Base-by-base conservation (phyloP, 2,888 invertebrate species). In the Lasioglossum villosulum region DNA sequence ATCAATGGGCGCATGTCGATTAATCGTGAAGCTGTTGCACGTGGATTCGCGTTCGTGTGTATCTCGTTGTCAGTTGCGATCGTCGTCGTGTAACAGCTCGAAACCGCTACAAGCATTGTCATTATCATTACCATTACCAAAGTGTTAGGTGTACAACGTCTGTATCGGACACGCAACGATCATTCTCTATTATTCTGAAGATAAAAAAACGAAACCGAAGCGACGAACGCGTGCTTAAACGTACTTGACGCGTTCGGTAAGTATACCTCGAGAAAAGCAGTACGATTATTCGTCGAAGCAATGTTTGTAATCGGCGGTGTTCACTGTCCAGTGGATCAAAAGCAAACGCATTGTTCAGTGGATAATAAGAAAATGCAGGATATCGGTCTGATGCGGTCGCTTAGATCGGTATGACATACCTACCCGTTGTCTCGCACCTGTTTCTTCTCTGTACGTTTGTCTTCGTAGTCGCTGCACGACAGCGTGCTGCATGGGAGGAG, bases 401-500 rank as follows among this genome's bases (percentile, higher is more conserved):
- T 14, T 59, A 23, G 48, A 52, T 52, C 48, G 48, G 19, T 48
- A 23, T 10, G n/a, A 59, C 14, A 27, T 27, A 27, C 63, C 30
- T 30, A 27, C 59, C 27, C n/a, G 78, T 70, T 84, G 42, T 42
- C 68, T 77, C 74, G 52, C 71, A 52, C 71, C 63, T 82, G 74
- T 85, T 70, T 88, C 71, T 77, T 86, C 82, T 89, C 56, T 86
- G 82, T 83, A 90, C 80, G 80, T 89, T 82, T 86, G 73, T 81
- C 90, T 89, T 83, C 92, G 86, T 92, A 93, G 93, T 89, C 90
- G 86, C 88, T 91, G 90, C 89, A 89, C 82, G 91, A 90, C 86
- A 90, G 87, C 80, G 92, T 88, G 81, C 82, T 82, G 79, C 92
- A 91, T 75, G 94, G 96, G 93, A 96, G 96, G 94, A 96, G 96